A percentile compares a stretch with the other conserved stretches of the same genome.
Evolutionary conservation across 2,888 invertebrate genomes (phyloP).

Genomic region (Xestia rhomboidea): DNA sequence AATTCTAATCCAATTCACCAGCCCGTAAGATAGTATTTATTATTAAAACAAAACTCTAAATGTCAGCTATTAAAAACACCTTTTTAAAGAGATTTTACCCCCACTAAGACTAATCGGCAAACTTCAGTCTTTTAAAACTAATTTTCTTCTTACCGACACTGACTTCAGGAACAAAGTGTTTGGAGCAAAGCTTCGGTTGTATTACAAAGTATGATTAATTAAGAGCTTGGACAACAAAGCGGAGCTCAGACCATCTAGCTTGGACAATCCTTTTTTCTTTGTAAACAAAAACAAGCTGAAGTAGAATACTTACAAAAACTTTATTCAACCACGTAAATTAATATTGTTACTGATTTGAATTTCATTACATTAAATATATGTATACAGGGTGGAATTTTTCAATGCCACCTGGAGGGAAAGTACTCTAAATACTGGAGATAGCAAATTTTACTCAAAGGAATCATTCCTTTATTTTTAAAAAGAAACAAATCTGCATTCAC

Average conservation of each 20-base stretch:
- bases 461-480: no score
- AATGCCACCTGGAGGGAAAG: no score
- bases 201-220: conserved; percentile 28
- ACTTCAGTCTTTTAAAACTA: conserved; percentile 3
- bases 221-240: background rate
- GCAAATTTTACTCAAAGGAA: no score
- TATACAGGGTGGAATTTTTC: no score
- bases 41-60: background rate
- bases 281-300: background rate
- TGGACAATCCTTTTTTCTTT: background rate
- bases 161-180: background rate
- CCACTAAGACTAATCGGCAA: background rate
- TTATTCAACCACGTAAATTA: background rate
- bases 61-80: background rate
- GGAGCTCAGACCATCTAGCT: background rate
- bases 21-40: background rate
- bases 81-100: background rate
- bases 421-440: no score
- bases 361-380: background rate
- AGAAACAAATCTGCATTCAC: no score
- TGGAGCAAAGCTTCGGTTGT: background rate
- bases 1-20: background rate
- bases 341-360: background rate
- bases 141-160: background rate
- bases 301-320: background rate